Conservation (phyloP, 2,888 invertebrate species). For the Acrobasis repandana region DNA sequence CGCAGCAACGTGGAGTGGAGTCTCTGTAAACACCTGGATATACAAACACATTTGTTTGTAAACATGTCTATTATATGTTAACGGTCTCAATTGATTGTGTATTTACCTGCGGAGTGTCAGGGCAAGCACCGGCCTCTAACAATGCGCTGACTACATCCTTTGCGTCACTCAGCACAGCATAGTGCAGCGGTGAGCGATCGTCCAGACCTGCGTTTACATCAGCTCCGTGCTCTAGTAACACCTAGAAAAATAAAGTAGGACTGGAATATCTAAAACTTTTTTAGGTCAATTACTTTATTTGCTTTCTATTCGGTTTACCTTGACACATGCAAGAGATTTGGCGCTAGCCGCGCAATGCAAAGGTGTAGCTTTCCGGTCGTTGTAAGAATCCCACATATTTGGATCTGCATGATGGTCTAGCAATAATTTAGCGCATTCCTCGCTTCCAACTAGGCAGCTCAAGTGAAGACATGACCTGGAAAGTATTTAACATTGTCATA, state of each 20-base stretch:
- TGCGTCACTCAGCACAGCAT: conserved; percentile 90
- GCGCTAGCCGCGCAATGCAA: conserved; percentile 90
- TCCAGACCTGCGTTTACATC: conserved; percentile 89
- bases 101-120: conserved; percentile 90
- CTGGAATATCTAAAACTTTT: conserved; percentile 16
- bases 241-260: conserved; percentile 55
- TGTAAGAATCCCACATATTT: conserved; percentile 87
- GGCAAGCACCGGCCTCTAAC: conserved; percentile 89
- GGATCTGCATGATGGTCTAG: conserved; percentile 87
- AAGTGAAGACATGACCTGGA: conserved; percentile 86
- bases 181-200: conserved; percentile 90
- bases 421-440: conserved; percentile 87
- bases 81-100: conserved; percentile 33
- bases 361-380: conserved; percentile 86
- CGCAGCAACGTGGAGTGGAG: conserved; percentile 92
- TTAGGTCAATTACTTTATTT: conserved; percentile 34
- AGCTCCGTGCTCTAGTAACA: conserved; percentile 88
- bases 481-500: conserved; percentile 22
- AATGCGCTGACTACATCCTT: conserved; percentile 88
- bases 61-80: neutral
- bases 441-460: conserved; percentile 89
- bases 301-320: conserved; percentile 65
- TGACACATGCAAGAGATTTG: conserved; percentile 83
- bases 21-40: conserved; percentile 89
- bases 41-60: neutral